These are phyloP conservation scores for Bombus fervidus DNA, from an alignment of 1,140 invertebrate genomes.

Conservation along the genomic window DNA sequence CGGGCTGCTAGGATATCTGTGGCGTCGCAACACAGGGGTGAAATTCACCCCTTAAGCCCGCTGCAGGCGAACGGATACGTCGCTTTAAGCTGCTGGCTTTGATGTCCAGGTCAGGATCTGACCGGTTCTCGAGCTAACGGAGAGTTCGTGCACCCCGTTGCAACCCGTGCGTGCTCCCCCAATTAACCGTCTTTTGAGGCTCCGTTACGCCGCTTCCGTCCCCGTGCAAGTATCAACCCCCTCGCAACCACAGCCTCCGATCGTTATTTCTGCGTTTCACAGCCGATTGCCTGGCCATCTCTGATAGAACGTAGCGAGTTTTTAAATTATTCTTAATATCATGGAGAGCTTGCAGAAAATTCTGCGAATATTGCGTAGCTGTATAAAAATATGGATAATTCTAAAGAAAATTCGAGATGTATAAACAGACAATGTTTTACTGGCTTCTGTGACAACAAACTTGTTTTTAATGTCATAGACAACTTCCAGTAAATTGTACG, in stretches of 20 bases:
- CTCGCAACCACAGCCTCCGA: slow-evolving; percentile 35
- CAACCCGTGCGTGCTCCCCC: slow-evolving; percentile 39
- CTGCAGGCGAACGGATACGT: slow-evolving; percentile 47
- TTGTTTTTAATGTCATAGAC: too few relatives aligned
- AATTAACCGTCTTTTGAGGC: slow-evolving; percentile 52
- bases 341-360: too few relatives aligned
- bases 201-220: slow-evolving; percentile 27
- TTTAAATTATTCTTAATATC: background rate
- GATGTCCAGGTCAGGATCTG: slow-evolving; percentile 69
- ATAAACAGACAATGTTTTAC: background rate
- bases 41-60: slow-evolving; percentile 63
- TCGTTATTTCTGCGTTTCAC: slow-evolving; percentile 45
- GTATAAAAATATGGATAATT: background rate
- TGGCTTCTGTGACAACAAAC: too few relatives aligned
- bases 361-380: background rate
- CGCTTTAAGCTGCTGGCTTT: slow-evolving; percentile 67
- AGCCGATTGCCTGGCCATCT: background rate
- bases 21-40: slow-evolving; percentile 44
- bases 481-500: too few relatives aligned
- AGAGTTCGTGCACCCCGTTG: slow-evolving; percentile 34
- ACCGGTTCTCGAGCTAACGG: slow-evolving; percentile 48
- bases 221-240: slow-evolving; percentile 33
- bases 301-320: background rate
- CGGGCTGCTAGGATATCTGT: slow-evolving; percentile 49
- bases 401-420: background rate